phyloP scores from a whole-genome alignment of 2,113 vertebrate species.

The Microcebus jonahi region DNA sequence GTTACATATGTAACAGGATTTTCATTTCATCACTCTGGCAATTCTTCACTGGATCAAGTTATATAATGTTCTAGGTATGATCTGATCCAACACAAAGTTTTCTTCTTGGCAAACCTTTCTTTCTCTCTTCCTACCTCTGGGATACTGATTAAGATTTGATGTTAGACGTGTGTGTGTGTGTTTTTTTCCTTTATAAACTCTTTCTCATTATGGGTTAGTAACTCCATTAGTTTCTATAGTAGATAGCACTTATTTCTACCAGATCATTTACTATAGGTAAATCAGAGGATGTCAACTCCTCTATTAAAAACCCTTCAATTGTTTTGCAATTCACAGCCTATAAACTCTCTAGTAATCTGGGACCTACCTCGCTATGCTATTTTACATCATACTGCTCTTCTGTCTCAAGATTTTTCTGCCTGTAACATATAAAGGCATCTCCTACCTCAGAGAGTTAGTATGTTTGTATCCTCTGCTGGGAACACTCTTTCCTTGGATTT shows the following conservation, averaged over 20 bases:
- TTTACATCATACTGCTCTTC: background rate
- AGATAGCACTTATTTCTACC: background rate
- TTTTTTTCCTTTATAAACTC: background rate
- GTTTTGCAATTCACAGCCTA: background rate
- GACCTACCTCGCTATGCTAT: background rate
- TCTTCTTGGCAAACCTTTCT: background rate
- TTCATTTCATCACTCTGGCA: background rate
- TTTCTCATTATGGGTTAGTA: background rate
- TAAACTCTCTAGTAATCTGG: background rate
- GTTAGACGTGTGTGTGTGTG: background rate
- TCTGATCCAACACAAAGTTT: conserved; percentile 3
- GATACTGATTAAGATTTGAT: background rate
- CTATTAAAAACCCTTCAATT: background rate
- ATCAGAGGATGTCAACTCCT: background rate
- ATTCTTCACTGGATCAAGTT: background rate
- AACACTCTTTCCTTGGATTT: background rate
- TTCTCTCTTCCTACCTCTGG: background rate
- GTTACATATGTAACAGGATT: background rate
- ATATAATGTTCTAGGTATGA: background rate
- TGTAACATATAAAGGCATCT: background rate
- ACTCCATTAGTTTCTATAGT: background rate
- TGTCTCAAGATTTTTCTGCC: background rate
- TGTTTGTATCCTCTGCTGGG: background rate
- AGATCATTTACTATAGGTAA: background rate
- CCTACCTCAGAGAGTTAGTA: background rate